These are phyloP conservation scores for Eutolmus rufibarbis DNA, from an alignment of 2,888 invertebrate species.

Conservation along the genomic window DNA sequence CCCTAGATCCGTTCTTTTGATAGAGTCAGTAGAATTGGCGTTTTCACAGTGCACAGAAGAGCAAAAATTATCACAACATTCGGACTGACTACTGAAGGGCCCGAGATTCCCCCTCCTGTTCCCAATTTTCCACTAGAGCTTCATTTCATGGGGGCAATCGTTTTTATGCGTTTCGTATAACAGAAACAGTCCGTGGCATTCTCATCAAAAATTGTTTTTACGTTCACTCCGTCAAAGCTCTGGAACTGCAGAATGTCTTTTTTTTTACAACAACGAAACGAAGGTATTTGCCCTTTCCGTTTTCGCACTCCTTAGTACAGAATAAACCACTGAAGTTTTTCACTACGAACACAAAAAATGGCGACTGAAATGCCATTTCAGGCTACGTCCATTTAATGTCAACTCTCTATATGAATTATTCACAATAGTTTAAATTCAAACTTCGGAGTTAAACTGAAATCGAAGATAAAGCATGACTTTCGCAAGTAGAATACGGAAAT, in stretches of 20 bases:
- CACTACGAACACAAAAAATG: conserved; percentile 37
- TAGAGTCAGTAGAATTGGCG: background rate
- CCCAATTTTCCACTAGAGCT: background rate
- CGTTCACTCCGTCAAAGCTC: background rate
- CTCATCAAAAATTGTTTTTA: background rate
- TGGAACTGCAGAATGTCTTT: background rate
- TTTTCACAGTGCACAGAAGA: background rate
- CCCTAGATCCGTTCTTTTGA: background rate
- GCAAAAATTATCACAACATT: conserved; percentile 6
- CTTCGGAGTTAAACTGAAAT: background rate
- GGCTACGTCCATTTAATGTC: background rate
- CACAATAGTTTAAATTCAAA: background rate
- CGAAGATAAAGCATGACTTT: background rate
- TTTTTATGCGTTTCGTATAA: background rate
- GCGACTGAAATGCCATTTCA: conserved; percentile 8
- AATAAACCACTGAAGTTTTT: conserved; percentile 34
- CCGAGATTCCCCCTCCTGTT: background rate
- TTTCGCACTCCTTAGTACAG: background rate
- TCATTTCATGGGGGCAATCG: background rate
- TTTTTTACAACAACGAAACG: background rate
- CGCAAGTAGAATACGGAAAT: background rate
- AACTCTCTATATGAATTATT: background rate
- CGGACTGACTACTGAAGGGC: background rate
- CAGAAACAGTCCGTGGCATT: background rate
- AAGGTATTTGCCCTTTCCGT: conserved; percentile 8